A percentile compares a stretch with the other conserved stretches of the same genome.
Conservation (phyloP, 2,797 vertebrate genomes). For the Potorous gilbertii region DNA sequence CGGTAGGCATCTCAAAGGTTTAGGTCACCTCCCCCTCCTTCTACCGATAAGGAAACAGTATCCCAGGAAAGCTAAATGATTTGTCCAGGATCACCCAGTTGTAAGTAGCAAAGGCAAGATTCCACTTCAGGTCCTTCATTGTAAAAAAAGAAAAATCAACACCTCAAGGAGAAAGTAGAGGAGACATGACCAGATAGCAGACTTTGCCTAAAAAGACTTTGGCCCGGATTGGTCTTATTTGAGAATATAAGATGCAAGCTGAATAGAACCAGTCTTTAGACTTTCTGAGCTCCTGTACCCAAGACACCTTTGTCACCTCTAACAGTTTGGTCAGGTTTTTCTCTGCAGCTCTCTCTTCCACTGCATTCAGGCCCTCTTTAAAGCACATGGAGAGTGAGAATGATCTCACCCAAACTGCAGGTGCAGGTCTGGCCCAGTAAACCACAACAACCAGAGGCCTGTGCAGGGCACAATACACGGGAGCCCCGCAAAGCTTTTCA, state of each 20-base stretch:
- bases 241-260: not conserved
- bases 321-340: not conserved
- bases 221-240: not conserved
- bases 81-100: not conserved
- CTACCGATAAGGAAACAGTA: not conserved
- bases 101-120: not conserved
- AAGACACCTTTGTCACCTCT: not conserved
- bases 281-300: not conserved
- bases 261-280: not conserved
- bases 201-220: not conserved
- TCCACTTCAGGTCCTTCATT: not conserved
- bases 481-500: slow-evolving; percentile 49
- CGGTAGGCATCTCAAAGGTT: not conserved
- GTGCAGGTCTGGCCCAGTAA: slow-evolving; percentile 72
- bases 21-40: not conserved
- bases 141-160: not conserved
- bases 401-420: slow-evolving; percentile 69
- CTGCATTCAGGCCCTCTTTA: slow-evolving; percentile 31
- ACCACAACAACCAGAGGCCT: slow-evolving; percentile 60
- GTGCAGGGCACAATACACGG: slow-evolving; percentile 9
- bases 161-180: not conserved
- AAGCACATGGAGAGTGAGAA: slow-evolving; percentile 7
- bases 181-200: not conserved
- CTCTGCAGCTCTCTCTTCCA: not conserved
- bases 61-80: not conserved